Evolutionary conservation across 2,888 invertebrate species (phyloP), one percentile per base, ranked within the genome.

Genomic region (Hydriomena furcata): DNA sequence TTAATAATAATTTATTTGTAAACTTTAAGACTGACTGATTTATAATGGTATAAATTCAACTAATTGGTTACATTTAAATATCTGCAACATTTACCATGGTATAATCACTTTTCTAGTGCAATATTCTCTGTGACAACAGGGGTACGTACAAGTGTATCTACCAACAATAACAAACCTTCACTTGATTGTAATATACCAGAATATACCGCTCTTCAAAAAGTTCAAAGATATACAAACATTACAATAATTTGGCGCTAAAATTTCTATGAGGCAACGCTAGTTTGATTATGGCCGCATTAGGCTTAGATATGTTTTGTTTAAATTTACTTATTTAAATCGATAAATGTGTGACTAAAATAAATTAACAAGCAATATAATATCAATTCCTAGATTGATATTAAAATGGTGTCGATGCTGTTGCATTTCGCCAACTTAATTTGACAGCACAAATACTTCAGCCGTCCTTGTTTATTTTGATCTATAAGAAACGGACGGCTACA

Each of bases 11-110:
- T 73, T 73, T 70, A 70, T 69, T 67, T 61, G 50, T 57, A 54
- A 59, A 59, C 54, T 31, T 62, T 71, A 76, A 77, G 76, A 76
- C 76, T 76, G 76, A 76, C 63, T 66, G 64, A 68, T 65, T n/a
- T 67, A 68, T 62, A 60, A 64, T 65, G 58, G 28, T 62, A 55
- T 55, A 56, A 42, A 45, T 42, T 48, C 44, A 40, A 35, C 42
- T 32, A 40, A 44, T 52, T 46, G 44, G 52, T 40, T 48, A 41
- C 20, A 20, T 38, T 12, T 10, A 31, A 42, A 24, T 8, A 31
- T 40, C 8, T 32, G 35, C n/a, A 35, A 41, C 25, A 38, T 17
- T 24, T 35, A 34, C 17, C 12, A 8, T n/a, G 13, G 21, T 36
- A n/a, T 17, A 3, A 17, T 25, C 11, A 7, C 36, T 37, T 10